These are phyloP conservation scores for Cynopterus brachyotis DNA, from an alignment of 2,113 vertebrate species.

Conservation along the genomic window DNA sequence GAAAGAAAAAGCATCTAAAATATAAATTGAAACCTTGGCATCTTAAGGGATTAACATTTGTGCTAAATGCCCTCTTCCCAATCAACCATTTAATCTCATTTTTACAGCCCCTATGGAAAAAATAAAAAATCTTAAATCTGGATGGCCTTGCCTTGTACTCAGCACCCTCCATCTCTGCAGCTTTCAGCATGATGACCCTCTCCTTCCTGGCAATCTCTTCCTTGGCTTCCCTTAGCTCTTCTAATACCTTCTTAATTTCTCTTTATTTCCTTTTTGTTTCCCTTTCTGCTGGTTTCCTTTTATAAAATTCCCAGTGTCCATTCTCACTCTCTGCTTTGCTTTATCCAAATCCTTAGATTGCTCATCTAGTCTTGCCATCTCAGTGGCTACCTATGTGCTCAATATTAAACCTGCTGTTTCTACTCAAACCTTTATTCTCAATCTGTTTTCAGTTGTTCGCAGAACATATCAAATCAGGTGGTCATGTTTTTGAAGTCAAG, in stretches of 20 bases:
- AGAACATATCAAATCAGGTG: neutral
- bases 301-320: neutral
- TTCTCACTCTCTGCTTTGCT: neutral
- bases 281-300: neutral
- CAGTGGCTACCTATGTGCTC: neutral
- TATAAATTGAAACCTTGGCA: constrained; percentile 11
- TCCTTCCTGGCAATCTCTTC: neutral
- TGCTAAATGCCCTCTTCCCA: neutral
- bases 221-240: neutral
- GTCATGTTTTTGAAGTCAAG: neutral
- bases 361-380: neutral
- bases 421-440: neutral
- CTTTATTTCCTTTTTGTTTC: neutral
- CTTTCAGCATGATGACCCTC: neutral
- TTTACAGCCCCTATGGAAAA: neutral
- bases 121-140: neutral
- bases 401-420: neutral
- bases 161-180: neutral
- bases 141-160: neutral
- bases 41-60: neutral
- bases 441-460: neutral
- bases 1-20: neutral
- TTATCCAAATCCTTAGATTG: neutral
- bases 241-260: neutral
- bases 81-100: neutral